Base-by-base conservation (phyloP, 2,888 invertebrate species). In the Lobophora halterata region DNA sequence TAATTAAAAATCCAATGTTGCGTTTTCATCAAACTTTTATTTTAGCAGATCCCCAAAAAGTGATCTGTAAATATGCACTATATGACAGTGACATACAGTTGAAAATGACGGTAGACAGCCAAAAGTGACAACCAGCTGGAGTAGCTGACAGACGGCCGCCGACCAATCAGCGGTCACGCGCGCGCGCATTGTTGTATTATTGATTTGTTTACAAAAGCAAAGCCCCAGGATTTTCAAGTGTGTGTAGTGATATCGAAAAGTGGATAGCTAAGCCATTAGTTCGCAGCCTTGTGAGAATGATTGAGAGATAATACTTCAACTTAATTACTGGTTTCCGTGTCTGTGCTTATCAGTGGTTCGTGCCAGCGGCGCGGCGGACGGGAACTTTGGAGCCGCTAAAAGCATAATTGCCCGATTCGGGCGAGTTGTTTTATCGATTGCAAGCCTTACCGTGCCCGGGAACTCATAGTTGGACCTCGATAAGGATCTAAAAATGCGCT, bases 161-260 rank as follows among this genome's bases (percentile, higher is more conserved):
- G n/a, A n/a, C n/a, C n/a, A n/a, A n/a, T n/a, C n/a, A n/a, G n/a
- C n/a, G n/a, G n/a, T n/a, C n/a, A n/a, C n/a, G n/a, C n/a, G n/a
- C n/a, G n/a, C n/a, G n/a, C n/a, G n/a, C n/a, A n/a, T n/a, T n/a
- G n/a, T n/a, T n/a, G n/a, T n/a, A n/a, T n/a, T 85, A 85, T 86
- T 86, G 86, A 85, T 86, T 85, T 86, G 86, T 86, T 86, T 86
- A 83, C 83, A 76, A 77, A 70, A 65, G 53, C 50, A 51, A 58
- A 64, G 60, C 52, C 50, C 57, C 49, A 59, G 72, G 65, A 70
- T 64, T 67, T 63, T 63, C 48, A 56, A 62, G 62, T 66, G 61
- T 65, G 52, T 60, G 58, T 40, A 27, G 29, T 21, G 27, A 4
- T 76, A 32, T 13, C 19, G 6, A 33, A n/a, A n/a, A n/a, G n/a